A percentile compares a stretch with the other conserved stretches of the same genome.
phyloP scores from a whole-genome alignment of 2,888 invertebrate genomes.

The Thymelicus lineola region DNA sequence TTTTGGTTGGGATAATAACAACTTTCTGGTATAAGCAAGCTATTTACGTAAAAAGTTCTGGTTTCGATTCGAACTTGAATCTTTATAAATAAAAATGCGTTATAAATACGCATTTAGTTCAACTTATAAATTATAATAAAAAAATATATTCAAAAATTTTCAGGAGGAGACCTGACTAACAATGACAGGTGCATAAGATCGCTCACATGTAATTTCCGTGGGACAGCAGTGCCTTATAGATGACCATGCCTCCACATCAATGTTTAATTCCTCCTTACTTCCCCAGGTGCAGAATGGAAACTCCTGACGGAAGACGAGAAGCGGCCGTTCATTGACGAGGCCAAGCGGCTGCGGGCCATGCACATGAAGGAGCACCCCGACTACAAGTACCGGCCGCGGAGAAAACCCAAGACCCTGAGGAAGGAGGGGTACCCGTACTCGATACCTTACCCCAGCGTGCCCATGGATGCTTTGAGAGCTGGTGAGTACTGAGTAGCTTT shows the following conservation, averaged over 20 bases:
- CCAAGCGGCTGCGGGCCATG: constrained; percentile 96
- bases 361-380: constrained; percentile 98
- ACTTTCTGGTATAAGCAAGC: neutral
- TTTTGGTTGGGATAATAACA: neutral
- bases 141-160: no score
- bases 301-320: constrained; percentile 96
- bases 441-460: constrained; percentile 96
- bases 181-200: no score
- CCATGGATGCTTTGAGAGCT: constrained; percentile 94
- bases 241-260: no score
- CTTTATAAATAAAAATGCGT: no score
- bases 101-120: neutral
- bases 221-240: no score
- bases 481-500: constrained; percentile 83
- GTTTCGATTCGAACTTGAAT: no score
- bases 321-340: constrained; percentile 98
- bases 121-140: no score
- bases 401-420: constrained; percentile 94
- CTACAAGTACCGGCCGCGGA: constrained; percentile 95
- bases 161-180: no score
- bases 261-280: neutral
- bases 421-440: constrained; percentile 97
- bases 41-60: no score
- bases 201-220: no score
- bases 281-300: constrained; percentile 97